Evolutionary conservation across 2,888 invertebrate species (phyloP).

Genomic region (Microplitis deprimator): DNA sequence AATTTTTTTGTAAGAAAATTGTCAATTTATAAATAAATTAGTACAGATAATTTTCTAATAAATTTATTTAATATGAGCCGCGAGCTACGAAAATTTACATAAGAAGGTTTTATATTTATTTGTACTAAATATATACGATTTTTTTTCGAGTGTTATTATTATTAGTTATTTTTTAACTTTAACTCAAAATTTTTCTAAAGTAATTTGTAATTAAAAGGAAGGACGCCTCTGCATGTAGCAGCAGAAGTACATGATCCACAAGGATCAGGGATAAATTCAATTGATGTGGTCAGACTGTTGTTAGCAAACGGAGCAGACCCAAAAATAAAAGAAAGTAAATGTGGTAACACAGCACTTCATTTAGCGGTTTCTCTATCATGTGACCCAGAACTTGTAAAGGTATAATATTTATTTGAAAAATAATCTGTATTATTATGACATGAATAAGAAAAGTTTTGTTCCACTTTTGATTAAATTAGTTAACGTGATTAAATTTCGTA

Average conservation of each 20-base stretch:
- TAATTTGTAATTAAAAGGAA: slow-evolving; percentile 55
- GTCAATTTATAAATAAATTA: not conserved
- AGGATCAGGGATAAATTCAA: slow-evolving; percentile 42
- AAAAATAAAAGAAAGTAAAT: slow-evolving; percentile 52
- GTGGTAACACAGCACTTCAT: slow-evolving; percentile 62
- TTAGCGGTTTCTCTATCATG: slow-evolving; percentile 55
- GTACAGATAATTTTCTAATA: not conserved
- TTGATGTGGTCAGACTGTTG: slow-evolving; percentile 54
- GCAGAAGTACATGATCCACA: slow-evolving; percentile 57
- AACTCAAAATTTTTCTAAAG: not conserved
- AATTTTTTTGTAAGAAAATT: no score
- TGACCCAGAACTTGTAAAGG: slow-evolving; percentile 62
- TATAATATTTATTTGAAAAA: slow-evolving; percentile 44
- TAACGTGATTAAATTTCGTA: not conserved
- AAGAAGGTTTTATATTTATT: no score
- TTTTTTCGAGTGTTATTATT: no score
- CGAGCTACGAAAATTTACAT: no score
- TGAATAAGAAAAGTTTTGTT: not conserved
- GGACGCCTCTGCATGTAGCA: slow-evolving; percentile 63
- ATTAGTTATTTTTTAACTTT: not conserved
- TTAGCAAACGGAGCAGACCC: slow-evolving; percentile 60
- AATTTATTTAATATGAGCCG: no score
- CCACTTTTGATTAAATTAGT: slow-evolving; percentile 2
- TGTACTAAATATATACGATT: no score
- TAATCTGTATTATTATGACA: not conserved